phyloP scores from a whole-genome alignment of 1,140 invertebrate genomes.

The Batillaria attramentaria region DNA sequence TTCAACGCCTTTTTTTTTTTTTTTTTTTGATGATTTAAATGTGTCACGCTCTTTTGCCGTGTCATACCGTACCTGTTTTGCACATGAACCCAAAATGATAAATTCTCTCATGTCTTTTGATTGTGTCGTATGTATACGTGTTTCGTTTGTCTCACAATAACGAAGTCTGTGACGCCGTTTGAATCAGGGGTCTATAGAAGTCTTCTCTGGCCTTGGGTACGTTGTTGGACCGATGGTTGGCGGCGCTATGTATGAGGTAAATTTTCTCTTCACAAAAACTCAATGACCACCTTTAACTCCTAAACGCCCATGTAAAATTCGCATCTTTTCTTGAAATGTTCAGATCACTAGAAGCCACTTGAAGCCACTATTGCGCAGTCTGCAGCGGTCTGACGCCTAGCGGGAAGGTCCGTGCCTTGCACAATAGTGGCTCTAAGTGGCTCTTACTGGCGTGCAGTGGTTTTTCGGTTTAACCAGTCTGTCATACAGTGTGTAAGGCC shows the following conservation, averaged over 20 bases:
- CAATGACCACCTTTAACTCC: background rate
- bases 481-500: background rate
- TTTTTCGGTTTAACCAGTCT: constrained; percentile 22
- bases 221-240: constrained; percentile 90
- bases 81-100: background rate
- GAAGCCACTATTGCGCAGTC: too few relatives aligned
- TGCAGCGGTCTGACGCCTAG: too few relatives aligned
- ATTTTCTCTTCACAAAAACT: background rate
- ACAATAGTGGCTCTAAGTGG: too few relatives aligned
- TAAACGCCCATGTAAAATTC: too few relatives aligned
- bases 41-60: constrained; percentile 75
- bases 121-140: background rate
- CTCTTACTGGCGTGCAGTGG: too few relatives aligned
- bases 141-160: background rate
- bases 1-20: background rate
- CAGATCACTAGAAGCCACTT: too few relatives aligned
- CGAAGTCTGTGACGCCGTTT: constrained; percentile 7
- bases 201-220: constrained; percentile 87
- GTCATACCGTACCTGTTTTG: too few relatives aligned
- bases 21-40: constrained; percentile 74
- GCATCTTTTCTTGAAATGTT: too few relatives aligned
- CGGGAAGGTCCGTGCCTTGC: too few relatives aligned
- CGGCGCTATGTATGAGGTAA: constrained; percentile 82
- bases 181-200: constrained; percentile 86
- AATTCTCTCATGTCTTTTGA: background rate